Base-by-base conservation (phyloP, 2,888 invertebrate genomes). In the Cybosia mesomella region DNA sequence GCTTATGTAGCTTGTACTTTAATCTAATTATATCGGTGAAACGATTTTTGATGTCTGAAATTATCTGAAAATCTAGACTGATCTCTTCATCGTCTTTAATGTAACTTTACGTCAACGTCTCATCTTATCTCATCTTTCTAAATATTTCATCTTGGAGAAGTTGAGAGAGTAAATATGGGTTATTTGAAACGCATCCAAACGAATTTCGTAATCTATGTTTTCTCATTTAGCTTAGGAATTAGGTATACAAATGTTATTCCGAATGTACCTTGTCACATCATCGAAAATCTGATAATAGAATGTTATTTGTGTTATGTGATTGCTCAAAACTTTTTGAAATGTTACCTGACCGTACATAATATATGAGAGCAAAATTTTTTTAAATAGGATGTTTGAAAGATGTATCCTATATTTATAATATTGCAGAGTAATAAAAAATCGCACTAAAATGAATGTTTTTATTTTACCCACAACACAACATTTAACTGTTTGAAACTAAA, bases 371-470 rank as follows among this genome's bases (percentile, higher is more conserved):
- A 86, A 86, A 69, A 81, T 73, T 77, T 82, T 83, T 85, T 75
- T 73, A 80, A 83, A 87, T 86, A 85, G 81, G 80, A 84, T 87
- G 86, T 90, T 87, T 88, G 87, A 88, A 89, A 74, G 84, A 86
- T 87, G 89, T 89, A 91, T 89, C 87, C 87, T 88, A 86, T 91
- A 89, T 88, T 87, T 88, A 89, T 89, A 89, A 86, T 86, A 87
- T 85, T 88, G 85, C 89, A 88, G 86, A 89, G 81, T 89, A 91
- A 91, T 90, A 93, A 93, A 88, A 90, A 87, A 85, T 91, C 88
- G 86, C 91, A 92, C 90, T 91, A 89, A 87, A 71, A 78, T 77
- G 74, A 73, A 58, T 70, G 76, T 71, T 88, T 88, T 89, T 76
- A 86, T 87, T 87, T 82, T 34, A 55, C 64, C 18, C 68, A 61